These are phyloP conservation scores for Sinosuthora webbiana DNA, from an alignment of 2,113 vertebrate genomes.

Conservation along the genomic window DNA sequence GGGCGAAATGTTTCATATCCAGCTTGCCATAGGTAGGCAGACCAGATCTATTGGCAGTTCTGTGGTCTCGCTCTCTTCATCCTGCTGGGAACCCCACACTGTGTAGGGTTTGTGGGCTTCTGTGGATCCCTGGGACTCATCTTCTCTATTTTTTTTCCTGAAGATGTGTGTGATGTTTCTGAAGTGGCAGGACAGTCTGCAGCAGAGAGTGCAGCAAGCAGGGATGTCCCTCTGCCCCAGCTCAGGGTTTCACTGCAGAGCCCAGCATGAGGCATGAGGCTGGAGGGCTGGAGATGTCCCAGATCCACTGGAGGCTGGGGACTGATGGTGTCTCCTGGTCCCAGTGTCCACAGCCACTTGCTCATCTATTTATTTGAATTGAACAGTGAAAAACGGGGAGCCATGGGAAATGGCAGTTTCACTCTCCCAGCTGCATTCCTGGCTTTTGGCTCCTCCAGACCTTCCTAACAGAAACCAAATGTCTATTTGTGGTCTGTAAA, in stretches of 20 bases:
- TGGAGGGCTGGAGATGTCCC: not conserved
- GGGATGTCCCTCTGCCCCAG: not conserved
- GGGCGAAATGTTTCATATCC: not conserved
- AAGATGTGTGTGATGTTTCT: not conserved
- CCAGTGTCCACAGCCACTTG: not conserved
- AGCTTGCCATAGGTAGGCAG: not conserved
- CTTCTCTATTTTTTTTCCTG: not conserved
- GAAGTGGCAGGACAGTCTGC: not conserved
- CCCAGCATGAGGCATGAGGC: fast-evolving
- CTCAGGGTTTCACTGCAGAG: fast-evolving
- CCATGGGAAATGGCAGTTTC: not conserved
- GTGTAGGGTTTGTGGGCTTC: not conserved
- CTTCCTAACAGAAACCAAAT: not conserved
- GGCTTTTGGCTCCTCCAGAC: not conserved
- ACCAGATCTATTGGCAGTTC: not conserved
- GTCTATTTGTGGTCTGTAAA: not conserved
- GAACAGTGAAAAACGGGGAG: fast-evolving
- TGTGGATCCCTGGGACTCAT: not conserved
- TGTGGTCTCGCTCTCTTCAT: not conserved
- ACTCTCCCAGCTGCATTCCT: not conserved
- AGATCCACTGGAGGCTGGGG: not conserved
- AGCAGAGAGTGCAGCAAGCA: not conserved
- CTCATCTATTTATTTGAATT: not conserved
- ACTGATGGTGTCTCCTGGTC: not conserved
- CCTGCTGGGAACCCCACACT: not conserved